Percentiles rank a stretch among this genome's conserved stretches.
Conservation (phyloP, 2,797 vertebrate species). For the Lacerta bilineata region DNA sequence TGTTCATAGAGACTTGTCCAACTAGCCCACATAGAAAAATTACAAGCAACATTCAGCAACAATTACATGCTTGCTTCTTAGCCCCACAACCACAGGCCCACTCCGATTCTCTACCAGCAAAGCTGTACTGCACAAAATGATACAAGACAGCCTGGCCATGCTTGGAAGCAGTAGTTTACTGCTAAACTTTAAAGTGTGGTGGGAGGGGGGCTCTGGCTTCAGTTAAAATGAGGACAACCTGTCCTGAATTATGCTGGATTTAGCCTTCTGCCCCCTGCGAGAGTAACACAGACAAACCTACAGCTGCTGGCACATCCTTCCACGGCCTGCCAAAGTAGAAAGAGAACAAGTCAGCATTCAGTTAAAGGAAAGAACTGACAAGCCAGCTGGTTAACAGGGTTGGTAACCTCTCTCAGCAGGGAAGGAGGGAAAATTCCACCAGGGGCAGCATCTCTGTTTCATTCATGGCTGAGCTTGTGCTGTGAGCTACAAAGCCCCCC, state of each 20-base stretch:
- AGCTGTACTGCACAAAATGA: background rate
- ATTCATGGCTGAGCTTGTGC: slow-evolving; percentile 47
- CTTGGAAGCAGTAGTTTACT: background rate
- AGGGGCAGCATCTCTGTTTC: slow-evolving; percentile 53
- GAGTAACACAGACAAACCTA: background rate
- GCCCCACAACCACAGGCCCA: background rate
- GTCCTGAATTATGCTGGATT: background rate
- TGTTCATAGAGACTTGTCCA: background rate
- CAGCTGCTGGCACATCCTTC: slow-evolving; percentile 6
- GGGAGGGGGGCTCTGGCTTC: background rate
- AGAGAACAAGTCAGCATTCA: slow-evolving; percentile 20
- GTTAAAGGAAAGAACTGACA: slow-evolving; percentile 19
- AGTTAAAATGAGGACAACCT: background rate
- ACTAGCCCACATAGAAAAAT: background rate
- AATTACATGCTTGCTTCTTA: background rate
- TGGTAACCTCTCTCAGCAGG: slow-evolving; percentile 65
- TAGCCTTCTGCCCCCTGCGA: background rate
- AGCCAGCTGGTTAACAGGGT: slow-evolving; percentile 59
- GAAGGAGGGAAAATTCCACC: slow-evolving; percentile 40
- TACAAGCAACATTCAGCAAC: background rate
- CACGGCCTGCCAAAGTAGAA: background rate
- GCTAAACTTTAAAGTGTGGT: background rate
- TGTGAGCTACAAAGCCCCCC: slow-evolving; percentile 72
- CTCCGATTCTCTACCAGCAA: background rate
- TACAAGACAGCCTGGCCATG: background rate